Evolutionary conservation across 2,888 invertebrate species (phyloP), one percentile per base, ranked within the genome.

Genomic region (Patella depressa): DNA sequence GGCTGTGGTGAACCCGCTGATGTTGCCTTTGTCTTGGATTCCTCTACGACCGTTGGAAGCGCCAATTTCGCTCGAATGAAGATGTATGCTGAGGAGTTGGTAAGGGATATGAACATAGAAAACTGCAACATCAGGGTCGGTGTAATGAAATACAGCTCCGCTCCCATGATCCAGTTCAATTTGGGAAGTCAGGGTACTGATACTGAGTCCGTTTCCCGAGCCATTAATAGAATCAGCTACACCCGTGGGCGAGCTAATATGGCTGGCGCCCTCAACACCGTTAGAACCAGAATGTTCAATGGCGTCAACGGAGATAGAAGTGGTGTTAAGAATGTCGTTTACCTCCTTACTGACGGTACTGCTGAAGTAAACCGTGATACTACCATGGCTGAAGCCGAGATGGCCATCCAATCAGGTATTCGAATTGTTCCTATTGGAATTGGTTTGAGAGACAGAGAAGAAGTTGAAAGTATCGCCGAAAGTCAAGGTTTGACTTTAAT

Each of bases 91-190:
- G 87, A 89, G 79, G 81, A 84, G 54, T 79, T 89, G n/a, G 85
- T 90, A 3, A 73, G 83, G 24, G 84, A 89, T 57, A 85, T 90
- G 85, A 84, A 88, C 71, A 78, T 86, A 5, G 87, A 88, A 55
- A 81, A 83, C 29, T 88, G 88, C 79, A 83, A 85, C 65, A 85
- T 89, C 77, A 81, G 85, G 54, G 79, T 89, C 17, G 89, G 88
- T 34, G 85, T 89, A 59, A 85, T 90, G 82, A 89, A 89, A 78
- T 90, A 89, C 86, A 90, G 89, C 77, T 89, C 90, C 2, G 83
- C 84, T 12, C 85, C 90, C 11, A 85, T 85, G 84, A 81, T 90
- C 3, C 88, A 89, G 79, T 87, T 88, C 74, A 79, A 81, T 53
- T 82, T 90, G 34, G 86, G 87, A 74, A 75, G 74, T 24, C 81